These are phyloP conservation scores for Aramus guarauna DNA, from an alignment of 2,113 vertebrate species.

Conservation along the genomic window DNA sequence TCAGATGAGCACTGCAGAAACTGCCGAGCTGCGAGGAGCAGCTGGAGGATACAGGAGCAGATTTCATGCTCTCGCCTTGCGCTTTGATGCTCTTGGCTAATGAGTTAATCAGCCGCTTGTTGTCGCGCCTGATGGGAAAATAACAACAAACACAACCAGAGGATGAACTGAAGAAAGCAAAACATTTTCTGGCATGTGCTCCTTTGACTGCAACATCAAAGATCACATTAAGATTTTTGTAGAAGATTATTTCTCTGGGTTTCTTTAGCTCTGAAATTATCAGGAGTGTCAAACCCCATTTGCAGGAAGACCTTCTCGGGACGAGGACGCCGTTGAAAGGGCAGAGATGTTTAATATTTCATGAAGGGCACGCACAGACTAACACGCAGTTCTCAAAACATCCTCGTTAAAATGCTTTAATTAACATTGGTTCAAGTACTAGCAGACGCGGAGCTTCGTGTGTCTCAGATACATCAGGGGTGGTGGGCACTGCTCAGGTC, in stretches of 20 bases:
- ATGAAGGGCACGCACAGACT: constrained; percentile 29
- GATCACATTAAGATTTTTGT: constrained; percentile 13
- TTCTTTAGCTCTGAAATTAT: not conserved
- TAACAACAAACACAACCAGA: constrained; percentile 37
- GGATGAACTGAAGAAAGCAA: not conserved
- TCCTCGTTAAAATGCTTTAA: constrained; percentile 53
- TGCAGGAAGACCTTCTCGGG: constrained; percentile 7
- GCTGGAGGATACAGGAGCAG: not conserved
- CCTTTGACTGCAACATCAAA: constrained; percentile 54
- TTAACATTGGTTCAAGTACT: constrained; percentile 9
- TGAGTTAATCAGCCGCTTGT: constrained; percentile 35
- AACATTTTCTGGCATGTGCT: constrained; percentile 30
- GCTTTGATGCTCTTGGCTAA: constrained; percentile 23
- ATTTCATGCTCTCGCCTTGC: not conserved
- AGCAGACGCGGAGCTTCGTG: not conserved
- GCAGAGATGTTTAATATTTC: constrained; percentile 55
- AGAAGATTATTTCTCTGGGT: not conserved
- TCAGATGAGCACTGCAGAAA: not conserved
- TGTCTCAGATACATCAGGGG: not conserved
- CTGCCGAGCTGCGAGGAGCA: fast-evolving
- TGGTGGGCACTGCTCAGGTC: not conserved
- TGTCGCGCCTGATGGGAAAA: not conserved
- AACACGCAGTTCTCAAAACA: not conserved
- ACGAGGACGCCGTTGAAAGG: not conserved
- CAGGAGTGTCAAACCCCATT: constrained; percentile 14